phyloP scores from a whole-genome alignment of 2,797 vertebrate genomes.

The Sciurus vulgaris region DNA sequence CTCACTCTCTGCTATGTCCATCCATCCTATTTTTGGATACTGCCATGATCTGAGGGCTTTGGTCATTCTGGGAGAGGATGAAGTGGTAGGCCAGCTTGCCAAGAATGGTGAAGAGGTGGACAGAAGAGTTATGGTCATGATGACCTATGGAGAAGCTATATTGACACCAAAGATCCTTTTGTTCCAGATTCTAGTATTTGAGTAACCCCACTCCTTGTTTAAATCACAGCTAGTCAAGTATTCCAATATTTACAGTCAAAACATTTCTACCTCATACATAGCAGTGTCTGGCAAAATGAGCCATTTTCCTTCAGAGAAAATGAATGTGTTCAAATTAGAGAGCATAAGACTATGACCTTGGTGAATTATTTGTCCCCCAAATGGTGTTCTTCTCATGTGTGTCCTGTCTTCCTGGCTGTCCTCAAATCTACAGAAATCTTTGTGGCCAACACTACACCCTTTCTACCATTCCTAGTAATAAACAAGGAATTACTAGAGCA shows the following conservation, averaged over 20 bases:
- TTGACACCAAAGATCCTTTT: not conserved
- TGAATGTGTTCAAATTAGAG: conserved; percentile 1
- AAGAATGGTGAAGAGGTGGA: not conserved
- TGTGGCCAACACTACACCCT: not conserved
- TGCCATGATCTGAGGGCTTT: not conserved
- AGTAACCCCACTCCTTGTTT: not conserved
- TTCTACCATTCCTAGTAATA: not conserved
- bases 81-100: not conserved
- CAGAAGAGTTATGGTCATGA: not conserved
- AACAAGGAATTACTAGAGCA: conserved; percentile 12
- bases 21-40: not conserved
- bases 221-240: conserved; percentile 14
- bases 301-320: conserved; percentile 41
- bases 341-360: not conserved
- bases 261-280: not conserved
- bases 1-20: not conserved
- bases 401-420: not conserved
- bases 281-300: not conserved
- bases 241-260: not conserved
- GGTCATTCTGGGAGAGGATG: not conserved
- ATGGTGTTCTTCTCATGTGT: not conserved
- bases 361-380: not conserved
- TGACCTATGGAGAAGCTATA: not conserved
- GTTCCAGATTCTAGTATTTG: not conserved
- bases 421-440: not conserved